Percentiles rank a stretch among this genome's conserved stretches.
phyloP scores from a whole-genome alignment of 2,797 vertebrate genomes.

The Myripristis jacobus region DNA sequence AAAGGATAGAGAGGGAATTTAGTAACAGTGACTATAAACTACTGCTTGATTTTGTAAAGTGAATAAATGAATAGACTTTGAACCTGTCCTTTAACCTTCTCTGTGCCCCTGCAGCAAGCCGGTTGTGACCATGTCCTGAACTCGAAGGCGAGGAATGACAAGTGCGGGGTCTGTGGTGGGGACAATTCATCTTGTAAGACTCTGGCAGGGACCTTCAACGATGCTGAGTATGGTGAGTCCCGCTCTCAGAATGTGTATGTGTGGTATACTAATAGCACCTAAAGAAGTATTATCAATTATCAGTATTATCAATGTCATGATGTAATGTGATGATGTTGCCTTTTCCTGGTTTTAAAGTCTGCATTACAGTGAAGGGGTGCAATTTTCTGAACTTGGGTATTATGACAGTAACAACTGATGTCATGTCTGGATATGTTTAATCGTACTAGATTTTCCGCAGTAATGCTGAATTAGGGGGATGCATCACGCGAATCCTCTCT shows the following conservation, averaged over 20 bases:
- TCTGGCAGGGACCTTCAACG: conserved; percentile 92
- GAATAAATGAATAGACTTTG: too few relatives aligned
- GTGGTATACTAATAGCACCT: conserved; percentile 25
- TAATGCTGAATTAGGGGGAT: conserved; percentile 32
- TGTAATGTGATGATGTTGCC: too few relatives aligned
- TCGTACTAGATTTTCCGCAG: conserved; percentile 35
- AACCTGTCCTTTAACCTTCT: too few relatives aligned
- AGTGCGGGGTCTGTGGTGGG: conserved; percentile 96
- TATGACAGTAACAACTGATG: conserved; percentile 44
- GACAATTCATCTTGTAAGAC: conserved; percentile 97
- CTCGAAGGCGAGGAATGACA: conserved; percentile 94
- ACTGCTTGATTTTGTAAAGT: too few relatives aligned
- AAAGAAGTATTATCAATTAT: conserved; percentile 7
- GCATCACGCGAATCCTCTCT: conserved; percentile 5
- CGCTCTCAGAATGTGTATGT: conserved; percentile 13
- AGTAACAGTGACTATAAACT: too few relatives aligned
- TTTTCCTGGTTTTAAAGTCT: too few relatives aligned
- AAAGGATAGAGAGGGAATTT: too few relatives aligned
- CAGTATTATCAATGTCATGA: too few relatives aligned
- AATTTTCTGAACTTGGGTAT: neutral
- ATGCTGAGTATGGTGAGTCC: conserved; percentile 91
- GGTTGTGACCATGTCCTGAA: conserved; percentile 97
- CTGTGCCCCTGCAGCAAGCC: conserved; percentile 88
- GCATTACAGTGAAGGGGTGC: too few relatives aligned
- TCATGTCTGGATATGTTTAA: conserved; percentile 61